Evolutionary conservation across 2,888 invertebrate species (phyloP).

Genomic region (Pollenia griseotomentosa): DNA sequence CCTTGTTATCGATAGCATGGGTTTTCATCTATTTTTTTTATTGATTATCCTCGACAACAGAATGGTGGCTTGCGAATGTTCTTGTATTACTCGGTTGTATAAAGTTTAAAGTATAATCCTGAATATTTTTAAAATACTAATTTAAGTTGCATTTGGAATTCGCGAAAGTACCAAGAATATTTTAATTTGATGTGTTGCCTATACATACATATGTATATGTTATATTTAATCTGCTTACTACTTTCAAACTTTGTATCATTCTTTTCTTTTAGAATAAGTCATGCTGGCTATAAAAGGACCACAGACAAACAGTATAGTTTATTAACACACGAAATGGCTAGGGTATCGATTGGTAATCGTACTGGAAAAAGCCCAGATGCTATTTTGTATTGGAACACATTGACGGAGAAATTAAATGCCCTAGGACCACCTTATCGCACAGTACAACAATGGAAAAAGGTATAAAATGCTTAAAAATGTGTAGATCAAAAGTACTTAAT

Average conservation of each 20-base stretch:
- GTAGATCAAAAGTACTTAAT: background rate
- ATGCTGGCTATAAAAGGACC: constrained; percentile 63
- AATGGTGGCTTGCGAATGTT: no score
- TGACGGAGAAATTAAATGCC: constrained; percentile 61
- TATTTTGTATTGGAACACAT: constrained; percentile 47
- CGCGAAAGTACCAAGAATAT: no score
- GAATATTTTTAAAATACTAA: no score
- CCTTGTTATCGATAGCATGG: background rate
- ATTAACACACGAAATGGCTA: constrained; percentile 62
- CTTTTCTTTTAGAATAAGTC: constrained; percentile 30
- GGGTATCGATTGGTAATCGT: constrained; percentile 8
- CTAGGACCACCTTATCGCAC: constrained; percentile 67
- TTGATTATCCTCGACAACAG: no score
- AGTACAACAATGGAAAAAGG: constrained; percentile 70
- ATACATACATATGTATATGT: no score
- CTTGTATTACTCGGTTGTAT: no score
- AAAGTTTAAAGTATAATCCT: no score
- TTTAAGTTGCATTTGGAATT: no score
- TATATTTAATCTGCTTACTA: no score
- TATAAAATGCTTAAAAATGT: background rate
- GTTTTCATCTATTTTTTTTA: no score
- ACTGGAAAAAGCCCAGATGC: constrained; percentile 41
- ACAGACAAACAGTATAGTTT: constrained; percentile 63
- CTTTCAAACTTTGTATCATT: no score
- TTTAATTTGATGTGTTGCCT: no score